Evolutionary conservation across 2,888 invertebrate genomes (phyloP).

Genomic region (Malthinus seriepunctatus): DNA sequence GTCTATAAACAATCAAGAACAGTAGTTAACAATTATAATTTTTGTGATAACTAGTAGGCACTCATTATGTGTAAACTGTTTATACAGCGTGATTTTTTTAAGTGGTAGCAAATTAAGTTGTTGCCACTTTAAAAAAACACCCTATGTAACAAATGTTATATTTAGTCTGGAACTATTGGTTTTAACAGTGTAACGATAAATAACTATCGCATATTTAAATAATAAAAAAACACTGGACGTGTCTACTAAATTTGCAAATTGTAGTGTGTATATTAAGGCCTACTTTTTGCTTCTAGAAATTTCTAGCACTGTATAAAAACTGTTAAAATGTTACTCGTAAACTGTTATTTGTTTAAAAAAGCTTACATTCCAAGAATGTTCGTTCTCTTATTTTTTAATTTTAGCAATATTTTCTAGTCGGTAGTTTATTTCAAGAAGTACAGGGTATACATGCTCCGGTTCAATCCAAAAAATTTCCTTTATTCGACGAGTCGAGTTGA

Average conservation of each 20-base stretch:
- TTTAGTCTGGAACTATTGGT: neutral
- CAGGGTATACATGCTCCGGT: slow-evolving; percentile 20
- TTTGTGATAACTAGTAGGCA: slow-evolving; percentile 2
- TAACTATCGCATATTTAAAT: too few species aligned
- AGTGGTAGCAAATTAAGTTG: neutral
- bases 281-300: slow-evolving; percentile 11
- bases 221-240: neutral
- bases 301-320: slow-evolving; percentile 6
- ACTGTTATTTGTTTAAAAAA: slow-evolving; percentile 8
- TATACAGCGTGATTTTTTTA: neutral
- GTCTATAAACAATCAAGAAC: slow-evolving; percentile 3
- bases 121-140: neutral
- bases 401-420: slow-evolving; percentile 13
- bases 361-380: slow-evolving; percentile 17
- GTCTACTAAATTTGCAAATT: neutral
- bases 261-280: slow-evolving; percentile 12
- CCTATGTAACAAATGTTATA: neutral
- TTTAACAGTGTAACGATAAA: too few species aligned
- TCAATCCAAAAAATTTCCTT: slow-evolving; percentile 6
- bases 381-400: slow-evolving; percentile 9
- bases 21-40: neutral
- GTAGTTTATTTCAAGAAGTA: slow-evolving; percentile 11
- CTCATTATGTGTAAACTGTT: neutral
- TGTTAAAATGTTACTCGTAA: slow-evolving; percentile 9
- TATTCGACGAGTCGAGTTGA: slow-evolving; percentile 6